phyloP scores from a whole-genome alignment of 2,113 vertebrate genomes.

The Strix uralensis region DNA sequence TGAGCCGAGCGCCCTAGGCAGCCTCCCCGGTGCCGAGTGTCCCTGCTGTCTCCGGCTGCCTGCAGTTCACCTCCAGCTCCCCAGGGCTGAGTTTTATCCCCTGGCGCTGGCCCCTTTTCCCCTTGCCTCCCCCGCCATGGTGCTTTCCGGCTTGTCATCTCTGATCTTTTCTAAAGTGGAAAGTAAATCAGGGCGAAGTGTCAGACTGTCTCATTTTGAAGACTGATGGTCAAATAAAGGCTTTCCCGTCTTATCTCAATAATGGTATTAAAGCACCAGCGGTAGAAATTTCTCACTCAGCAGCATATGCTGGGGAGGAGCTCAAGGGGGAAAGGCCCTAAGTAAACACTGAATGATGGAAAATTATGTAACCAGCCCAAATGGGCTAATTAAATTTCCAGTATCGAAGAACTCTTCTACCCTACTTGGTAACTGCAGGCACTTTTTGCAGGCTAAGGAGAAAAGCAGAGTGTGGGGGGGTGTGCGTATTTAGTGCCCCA shows the following conservation, averaged over 20 bases:
- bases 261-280: neutral
- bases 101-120: accelerated
- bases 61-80: neutral
- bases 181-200: neutral
- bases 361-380: neutral
- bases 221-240: neutral
- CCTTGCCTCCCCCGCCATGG: neutral
- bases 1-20: accelerated
- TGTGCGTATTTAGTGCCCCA: neutral
- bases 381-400: neutral
- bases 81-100: neutral
- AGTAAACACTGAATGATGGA: neutral
- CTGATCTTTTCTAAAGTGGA: neutral
- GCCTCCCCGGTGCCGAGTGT: neutral
- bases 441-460: neutral
- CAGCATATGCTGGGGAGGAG: neutral
- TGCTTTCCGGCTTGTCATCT: neutral
- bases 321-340: neutral
- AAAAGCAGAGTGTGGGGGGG: neutral
- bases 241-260: neutral
- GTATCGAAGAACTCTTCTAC: neutral
- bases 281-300: neutral
- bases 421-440: neutral
- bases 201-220: neutral
- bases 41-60: accelerated